Conservation (phyloP, 2,797 vertebrate species). For the Leptodactylus fallax region DNA sequence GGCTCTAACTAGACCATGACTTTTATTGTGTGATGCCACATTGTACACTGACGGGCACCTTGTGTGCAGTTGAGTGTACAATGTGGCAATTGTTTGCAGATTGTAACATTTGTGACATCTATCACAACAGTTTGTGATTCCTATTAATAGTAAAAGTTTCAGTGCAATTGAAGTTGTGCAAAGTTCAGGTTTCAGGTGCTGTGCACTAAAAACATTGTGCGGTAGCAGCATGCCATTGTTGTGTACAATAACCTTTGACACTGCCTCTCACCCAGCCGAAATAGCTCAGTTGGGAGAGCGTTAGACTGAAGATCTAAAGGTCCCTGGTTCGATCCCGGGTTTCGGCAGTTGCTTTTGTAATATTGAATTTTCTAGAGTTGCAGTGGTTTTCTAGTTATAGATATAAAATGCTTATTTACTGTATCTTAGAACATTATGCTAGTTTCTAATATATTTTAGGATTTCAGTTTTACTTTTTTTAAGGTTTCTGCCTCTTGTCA, state of each 20-base stretch:
- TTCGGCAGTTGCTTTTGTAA: background rate
- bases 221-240: background rate
- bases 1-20: no score
- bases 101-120: no score
- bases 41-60: no score
- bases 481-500: background rate
- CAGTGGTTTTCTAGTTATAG: background rate
- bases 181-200: no score
- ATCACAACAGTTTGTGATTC: no score
- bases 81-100: no score
- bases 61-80: no score
- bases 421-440: background rate
- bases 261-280: background rate
- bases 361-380: background rate
- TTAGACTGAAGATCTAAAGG: slow-evolving; percentile 52
- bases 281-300: slow-evolving; percentile 49
- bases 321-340: slow-evolving; percentile 48
- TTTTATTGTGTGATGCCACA: no score
- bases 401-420: no score
- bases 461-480: background rate
- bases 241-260: background rate
- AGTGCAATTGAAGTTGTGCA: no score
- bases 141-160: no score
- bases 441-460: background rate
- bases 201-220: no score